A percentile compares a stretch with the other conserved stretches of the same genome.
phyloP scores from a whole-genome alignment of 1,140 invertebrate genomes.

The roundworm (Caenorhabditis elegans) region DNA sequence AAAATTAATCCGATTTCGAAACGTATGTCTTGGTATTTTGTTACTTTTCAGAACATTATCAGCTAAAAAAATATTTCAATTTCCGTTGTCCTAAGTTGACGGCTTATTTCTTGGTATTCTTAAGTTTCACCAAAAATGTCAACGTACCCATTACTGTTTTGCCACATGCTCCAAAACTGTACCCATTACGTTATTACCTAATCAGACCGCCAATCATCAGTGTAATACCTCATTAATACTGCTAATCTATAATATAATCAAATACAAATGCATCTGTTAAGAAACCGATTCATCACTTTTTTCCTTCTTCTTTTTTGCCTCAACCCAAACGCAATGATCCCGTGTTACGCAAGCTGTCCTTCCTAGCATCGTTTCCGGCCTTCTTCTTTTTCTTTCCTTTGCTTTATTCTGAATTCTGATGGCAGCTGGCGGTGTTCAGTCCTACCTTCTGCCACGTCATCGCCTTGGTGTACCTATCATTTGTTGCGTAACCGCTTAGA shows the following conservation, averaged over 20 bases:
- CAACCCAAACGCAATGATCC: neutral
- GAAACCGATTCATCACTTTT: slow-evolving; percentile 19
- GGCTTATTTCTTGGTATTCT: no score
- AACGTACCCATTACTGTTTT: no score
- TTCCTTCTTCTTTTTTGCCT: neutral
- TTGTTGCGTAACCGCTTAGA: neutral
- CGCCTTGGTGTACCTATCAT: neutral
- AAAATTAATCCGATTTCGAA: no score
- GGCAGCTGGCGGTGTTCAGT: neutral
- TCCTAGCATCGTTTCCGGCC: neutral
- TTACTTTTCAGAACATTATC: no score
- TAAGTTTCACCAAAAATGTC: no score
- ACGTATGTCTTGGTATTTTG: no score
- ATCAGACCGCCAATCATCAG: no score
- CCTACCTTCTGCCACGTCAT: neutral
- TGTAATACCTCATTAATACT: no score
- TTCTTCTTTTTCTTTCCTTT: neutral
- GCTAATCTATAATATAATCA: neutral
- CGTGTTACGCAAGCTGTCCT: neutral
- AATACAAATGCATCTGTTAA: neutral
- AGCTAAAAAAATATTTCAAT: no score
- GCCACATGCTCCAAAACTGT: no score
- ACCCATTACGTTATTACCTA: no score
- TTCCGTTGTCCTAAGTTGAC: no score
- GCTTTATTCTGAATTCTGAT: neutral